Conservation (phyloP, 2,888 invertebrate species). For the Drosophila fulvimacula region DNA sequence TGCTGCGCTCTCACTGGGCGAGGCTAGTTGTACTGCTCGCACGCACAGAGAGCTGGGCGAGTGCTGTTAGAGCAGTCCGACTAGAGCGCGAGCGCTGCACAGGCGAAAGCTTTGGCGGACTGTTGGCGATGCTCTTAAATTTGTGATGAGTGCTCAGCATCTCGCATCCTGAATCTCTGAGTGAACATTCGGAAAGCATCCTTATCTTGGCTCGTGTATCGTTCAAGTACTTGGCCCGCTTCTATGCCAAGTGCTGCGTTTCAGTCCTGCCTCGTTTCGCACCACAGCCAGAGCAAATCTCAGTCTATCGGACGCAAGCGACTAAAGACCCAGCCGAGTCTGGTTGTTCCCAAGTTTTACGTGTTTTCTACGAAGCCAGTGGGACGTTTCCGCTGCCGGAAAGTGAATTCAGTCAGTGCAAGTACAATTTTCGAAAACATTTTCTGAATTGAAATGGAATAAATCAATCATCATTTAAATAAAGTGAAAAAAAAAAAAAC, state of each 20-base stretch:
- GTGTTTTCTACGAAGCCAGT: conserved; percentile 11
- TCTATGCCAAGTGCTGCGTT: conserved; percentile 35
- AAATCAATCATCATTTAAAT: neutral
- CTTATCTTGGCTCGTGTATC: conserved; percentile 38
- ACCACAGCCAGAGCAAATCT: conserved; percentile 58
- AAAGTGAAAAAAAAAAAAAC: neutral
- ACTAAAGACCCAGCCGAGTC: conserved; percentile 22
- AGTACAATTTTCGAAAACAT: conserved; percentile 13
- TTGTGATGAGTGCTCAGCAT: conserved; percentile 35
- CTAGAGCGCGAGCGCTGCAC: conserved; percentile 18
- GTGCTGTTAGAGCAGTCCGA: conserved; percentile 31
- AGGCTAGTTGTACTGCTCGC: conserved; percentile 34
- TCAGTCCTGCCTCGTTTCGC: conserved; percentile 67
- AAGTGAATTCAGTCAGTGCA: conserved; percentile 24
- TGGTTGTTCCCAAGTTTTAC: conserved; percentile 13
- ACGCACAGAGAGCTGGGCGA: neutral
- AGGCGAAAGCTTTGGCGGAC: conserved; percentile 40
- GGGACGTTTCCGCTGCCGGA: conserved; percentile 3
- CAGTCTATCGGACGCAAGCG: conserved; percentile 39
- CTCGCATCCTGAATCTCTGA: conserved; percentile 33
- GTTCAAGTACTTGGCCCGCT: conserved; percentile 49
- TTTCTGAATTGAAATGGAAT: neutral
- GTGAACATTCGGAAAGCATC: conserved; percentile 38
- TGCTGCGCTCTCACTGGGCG: conserved; percentile 22
- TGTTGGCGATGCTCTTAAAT: conserved; percentile 44